A percentile compares a stretch with the other conserved stretches of the same genome.
Conservation (phyloP, 2,797 vertebrate species). For the Epinephelus malabaricus region DNA sequence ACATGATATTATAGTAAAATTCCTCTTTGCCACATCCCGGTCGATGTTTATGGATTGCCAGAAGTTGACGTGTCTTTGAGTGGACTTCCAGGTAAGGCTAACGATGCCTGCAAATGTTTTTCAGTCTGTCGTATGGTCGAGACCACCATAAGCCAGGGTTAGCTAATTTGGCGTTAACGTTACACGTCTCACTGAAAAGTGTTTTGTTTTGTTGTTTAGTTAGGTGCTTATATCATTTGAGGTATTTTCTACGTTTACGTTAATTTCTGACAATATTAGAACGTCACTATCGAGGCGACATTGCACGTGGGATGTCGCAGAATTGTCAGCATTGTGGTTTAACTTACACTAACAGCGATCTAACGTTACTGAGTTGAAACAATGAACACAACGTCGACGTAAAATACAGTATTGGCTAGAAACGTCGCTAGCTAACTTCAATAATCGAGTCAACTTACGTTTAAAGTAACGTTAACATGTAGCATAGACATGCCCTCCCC, state of each 20-base stretch:
- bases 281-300: background rate
- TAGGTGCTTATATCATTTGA: too few relatives aligned
- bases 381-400: background rate
- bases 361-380: background rate
- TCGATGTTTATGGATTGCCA: slow-evolving; percentile 69
- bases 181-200: accelerated
- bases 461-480: too few relatives aligned
- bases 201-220: background rate
- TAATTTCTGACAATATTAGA: background rate
- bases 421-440: background rate
- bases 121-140: accelerated
- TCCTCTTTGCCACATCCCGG: background rate
- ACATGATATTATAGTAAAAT: slow-evolving; percentile 25
- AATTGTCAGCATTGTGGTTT: background rate
- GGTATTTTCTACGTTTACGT: accelerated
- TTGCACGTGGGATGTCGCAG: slow-evolving; percentile 48
- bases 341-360: background rate
- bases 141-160: too few relatives aligned
- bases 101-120: background rate
- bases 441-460: background rate
- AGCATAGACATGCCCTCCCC: background rate
- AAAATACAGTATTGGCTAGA: background rate
- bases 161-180: accelerated
- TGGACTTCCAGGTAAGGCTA: slow-evolving; percentile 62
- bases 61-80: slow-evolving; percentile 48